Conservation (phyloP, 2,888 invertebrate species). For the Bibio marci region DNA sequence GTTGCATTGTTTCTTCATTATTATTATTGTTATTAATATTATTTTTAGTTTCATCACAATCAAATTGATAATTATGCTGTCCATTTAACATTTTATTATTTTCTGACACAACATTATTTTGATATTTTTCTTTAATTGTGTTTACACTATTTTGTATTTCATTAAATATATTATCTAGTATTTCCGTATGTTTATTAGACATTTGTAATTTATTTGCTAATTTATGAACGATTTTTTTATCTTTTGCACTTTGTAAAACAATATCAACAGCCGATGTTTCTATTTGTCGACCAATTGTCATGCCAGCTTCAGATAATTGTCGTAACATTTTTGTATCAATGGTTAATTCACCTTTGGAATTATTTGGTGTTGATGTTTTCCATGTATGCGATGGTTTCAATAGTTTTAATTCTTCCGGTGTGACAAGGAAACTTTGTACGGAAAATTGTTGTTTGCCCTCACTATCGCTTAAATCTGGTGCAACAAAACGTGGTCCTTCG, state of each 20-base stretch:
- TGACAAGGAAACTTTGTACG: slow-evolving; percentile 47
- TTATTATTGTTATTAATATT: slow-evolving; percentile 7
- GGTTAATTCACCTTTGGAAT: slow-evolving; percentile 35
- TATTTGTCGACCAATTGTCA: slow-evolving; percentile 47
- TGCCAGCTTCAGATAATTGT: slow-evolving; percentile 49
- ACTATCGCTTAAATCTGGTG: slow-evolving; percentile 47
- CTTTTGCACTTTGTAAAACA: slow-evolving; percentile 30
- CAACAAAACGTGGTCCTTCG: slow-evolving; percentile 50
- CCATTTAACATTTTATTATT: neutral
- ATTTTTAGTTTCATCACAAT: neutral
- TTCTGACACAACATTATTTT: neutral
- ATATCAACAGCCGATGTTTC: slow-evolving; percentile 45
- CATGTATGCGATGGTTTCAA: slow-evolving; percentile 24
- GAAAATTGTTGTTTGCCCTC: slow-evolving; percentile 47
- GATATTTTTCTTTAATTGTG: neutral
- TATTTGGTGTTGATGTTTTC: slow-evolving; percentile 4
- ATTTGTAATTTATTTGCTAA: slow-evolving; percentile 3
- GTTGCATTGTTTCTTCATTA: slow-evolving; percentile 5
- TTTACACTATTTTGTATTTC: slow-evolving; percentile 4
- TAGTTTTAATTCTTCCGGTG: slow-evolving; percentile 30
- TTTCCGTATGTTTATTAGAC: slow-evolving; percentile 2
- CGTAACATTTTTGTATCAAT: slow-evolving; percentile 46
- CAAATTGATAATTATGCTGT: neutral
- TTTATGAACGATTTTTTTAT: slow-evolving; percentile 10
- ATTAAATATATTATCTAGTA: slow-evolving; percentile 5